Evolutionary conservation across 2,888 invertebrate genomes (phyloP).

Genomic region (Drosophila neotestacea): DNA sequence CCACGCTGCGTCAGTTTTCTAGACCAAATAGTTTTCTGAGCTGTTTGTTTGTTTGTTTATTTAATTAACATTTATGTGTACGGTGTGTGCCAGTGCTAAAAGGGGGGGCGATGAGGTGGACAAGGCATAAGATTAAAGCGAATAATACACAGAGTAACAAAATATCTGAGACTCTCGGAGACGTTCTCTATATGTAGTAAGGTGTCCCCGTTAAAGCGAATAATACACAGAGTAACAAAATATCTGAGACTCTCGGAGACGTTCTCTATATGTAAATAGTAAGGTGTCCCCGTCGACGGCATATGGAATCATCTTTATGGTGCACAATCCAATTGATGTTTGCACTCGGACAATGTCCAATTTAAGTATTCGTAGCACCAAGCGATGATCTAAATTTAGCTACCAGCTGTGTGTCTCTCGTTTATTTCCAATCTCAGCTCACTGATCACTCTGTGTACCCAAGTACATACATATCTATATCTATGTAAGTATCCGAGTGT

Average conservation of each 20-base stretch:
- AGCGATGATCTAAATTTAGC: slow-evolving; percentile 43
- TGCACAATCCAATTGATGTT: slow-evolving; percentile 44
- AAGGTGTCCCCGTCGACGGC: slow-evolving; percentile 5
- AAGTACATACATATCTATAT: not conserved
- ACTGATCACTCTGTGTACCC: slow-evolving; percentile 2
- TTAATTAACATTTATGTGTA: slow-evolving; percentile 65
- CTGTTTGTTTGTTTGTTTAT: slow-evolving; percentile 81
- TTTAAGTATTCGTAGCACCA: slow-evolving; percentile 43
- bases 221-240: slow-evolving; percentile 1
- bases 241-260: slow-evolving; percentile 10
- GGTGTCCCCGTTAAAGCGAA: slow-evolving; percentile 25
- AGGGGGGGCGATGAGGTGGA: slow-evolving; percentile 6
- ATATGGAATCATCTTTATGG: slow-evolving; percentile 22
- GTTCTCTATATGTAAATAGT: not conserved
- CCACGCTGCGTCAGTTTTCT: slow-evolving; percentile 42
- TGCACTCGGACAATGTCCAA: slow-evolving; percentile 44
- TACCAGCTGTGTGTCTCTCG: slow-evolving; percentile 22
- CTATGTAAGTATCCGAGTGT: slow-evolving; percentile 19
- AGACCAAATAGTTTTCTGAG: slow-evolving; percentile 71
- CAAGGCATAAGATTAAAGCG: slow-evolving; percentile 25
- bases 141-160: slow-evolving; percentile 4
- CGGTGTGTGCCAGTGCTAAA: slow-evolving; percentile 1
- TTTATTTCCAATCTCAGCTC: slow-evolving; percentile 68
- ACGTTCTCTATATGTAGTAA: slow-evolving; percentile 5
- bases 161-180: slow-evolving; percentile 7